Percentiles rank a stretch among this genome's conserved stretches.
These are phyloP conservation scores for Crepidodera aurea DNA, from an alignment of 2,888 invertebrate species.

Conservation along the genomic window DNA sequence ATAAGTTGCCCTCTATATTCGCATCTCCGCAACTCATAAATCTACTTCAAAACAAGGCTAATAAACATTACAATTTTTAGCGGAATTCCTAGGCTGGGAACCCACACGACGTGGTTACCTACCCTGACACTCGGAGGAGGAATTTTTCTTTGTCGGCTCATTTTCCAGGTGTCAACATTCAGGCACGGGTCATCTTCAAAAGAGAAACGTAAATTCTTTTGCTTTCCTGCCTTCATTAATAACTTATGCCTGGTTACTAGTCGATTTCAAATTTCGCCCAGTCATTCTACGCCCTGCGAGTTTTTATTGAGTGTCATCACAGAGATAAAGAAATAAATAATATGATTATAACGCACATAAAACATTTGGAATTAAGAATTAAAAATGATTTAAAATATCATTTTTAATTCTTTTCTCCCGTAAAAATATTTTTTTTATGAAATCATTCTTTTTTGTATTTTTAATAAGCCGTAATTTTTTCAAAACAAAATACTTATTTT, in stretches of 20 bases:
- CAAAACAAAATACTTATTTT: too few species aligned
- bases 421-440: too few species aligned
- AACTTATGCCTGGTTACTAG: constrained; percentile 21
- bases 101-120: constrained; percentile 41
- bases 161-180: constrained; percentile 49
- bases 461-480: too few species aligned
- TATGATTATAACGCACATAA: not conserved
- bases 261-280: constrained; percentile 9
- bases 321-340: not conserved
- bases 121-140: constrained; percentile 38
- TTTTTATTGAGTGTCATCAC: not conserved
- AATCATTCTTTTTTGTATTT: too few species aligned
- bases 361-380: too few species aligned
- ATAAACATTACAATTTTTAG: constrained; percentile 16
- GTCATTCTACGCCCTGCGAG: not conserved
- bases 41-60: not conserved
- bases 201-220: constrained; percentile 23
- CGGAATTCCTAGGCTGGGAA: constrained; percentile 36
- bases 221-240: constrained; percentile 18
- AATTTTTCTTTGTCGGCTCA: constrained; percentile 45
- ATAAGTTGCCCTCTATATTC: too few species aligned
- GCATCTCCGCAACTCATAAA: too few species aligned
- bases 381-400: too few species aligned
- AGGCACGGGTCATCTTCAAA: constrained; percentile 44
- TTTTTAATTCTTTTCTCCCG: too few species aligned